phyloP scores from a whole-genome alignment of 2,797 vertebrate species.

The Sternotherus odoratus region DNA sequence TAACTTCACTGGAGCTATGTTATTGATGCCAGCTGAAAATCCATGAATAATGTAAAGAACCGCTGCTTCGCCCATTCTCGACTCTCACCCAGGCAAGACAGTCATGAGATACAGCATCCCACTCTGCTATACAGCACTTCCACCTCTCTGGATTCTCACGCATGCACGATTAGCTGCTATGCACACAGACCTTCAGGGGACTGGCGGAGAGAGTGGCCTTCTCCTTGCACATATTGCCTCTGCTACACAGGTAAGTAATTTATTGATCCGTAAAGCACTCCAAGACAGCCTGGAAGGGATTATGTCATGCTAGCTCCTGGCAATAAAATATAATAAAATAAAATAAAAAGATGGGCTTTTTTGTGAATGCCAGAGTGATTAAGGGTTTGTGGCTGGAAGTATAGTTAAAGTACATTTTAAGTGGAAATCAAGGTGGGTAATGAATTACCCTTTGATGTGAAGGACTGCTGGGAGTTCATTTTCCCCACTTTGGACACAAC shows the following conservation, averaged over 20 bases:
- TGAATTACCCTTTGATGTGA: constrained; percentile 84
- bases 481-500: constrained; percentile 75
- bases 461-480: constrained; percentile 81
- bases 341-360: constrained; percentile 83
- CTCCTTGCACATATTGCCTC: constrained; percentile 76
- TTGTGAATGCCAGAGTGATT: constrained; percentile 83
- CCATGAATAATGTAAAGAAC: neutral
- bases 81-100: fast-evolving
- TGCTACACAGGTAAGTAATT: constrained; percentile 83
- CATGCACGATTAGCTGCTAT: neutral
- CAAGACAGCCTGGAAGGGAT: constrained; percentile 83
- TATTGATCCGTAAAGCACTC: constrained; percentile 85
- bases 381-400: constrained; percentile 84
- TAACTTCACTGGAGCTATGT: fast-evolving
- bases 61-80: neutral
- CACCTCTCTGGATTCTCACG: neutral
- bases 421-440: constrained; percentile 85
- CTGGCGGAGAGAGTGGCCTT: constrained; percentile 17
- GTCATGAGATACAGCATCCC: neutral
- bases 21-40: fast-evolving
- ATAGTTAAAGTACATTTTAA: constrained; percentile 87
- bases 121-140: neutral
- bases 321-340: constrained; percentile 80
- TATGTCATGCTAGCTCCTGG: constrained; percentile 80
- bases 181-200: neutral